A percentile compares a stretch with the other conserved stretches of the same genome.
Evolutionary conservation across 2,888 invertebrate species (phyloP).

Genomic region (Macaria liturata): DNA sequence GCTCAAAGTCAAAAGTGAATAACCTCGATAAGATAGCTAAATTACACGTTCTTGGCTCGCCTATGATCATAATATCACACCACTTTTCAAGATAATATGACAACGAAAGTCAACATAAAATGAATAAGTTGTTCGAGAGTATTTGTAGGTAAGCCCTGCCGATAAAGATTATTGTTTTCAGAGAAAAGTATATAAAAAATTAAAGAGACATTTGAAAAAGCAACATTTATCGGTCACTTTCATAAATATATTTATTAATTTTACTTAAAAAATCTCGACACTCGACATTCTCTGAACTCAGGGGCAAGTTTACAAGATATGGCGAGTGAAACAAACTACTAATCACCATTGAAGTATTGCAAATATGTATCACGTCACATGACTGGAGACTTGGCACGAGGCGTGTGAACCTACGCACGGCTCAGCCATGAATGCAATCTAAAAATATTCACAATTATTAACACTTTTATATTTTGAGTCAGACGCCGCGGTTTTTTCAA

Average conservation of each 20-base stretch:
- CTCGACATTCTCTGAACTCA: no score
- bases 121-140: slow-evolving; percentile 1
- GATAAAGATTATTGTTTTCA: no score
- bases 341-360: slow-evolving; percentile 24
- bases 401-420: slow-evolving; percentile 30
- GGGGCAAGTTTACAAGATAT: neutral
- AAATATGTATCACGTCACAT: slow-evolving; percentile 31
- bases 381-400: slow-evolving; percentile 36
- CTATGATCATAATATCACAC: slow-evolving; percentile 48
- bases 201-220: no score
- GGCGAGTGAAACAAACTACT: neutral
- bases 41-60: slow-evolving; percentile 49
- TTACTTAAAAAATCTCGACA: no score
- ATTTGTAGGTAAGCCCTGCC: no score
- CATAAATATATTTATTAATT: no score
- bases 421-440: slow-evolving; percentile 35
- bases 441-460: slow-evolving; percentile 30
- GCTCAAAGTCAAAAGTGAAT: slow-evolving; percentile 76
- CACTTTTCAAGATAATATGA: slow-evolving; percentile 35
- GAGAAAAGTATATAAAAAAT: no score
- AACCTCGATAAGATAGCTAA: slow-evolving; percentile 71
- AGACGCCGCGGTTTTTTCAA: slow-evolving; percentile 1
- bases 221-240: no score
- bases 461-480: slow-evolving; percentile 8
- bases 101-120: slow-evolving; percentile 10